These are phyloP conservation scores for Danio choprae DNA, from an alignment of 2,797 vertebrate genomes.

Conservation along the genomic window DNA sequence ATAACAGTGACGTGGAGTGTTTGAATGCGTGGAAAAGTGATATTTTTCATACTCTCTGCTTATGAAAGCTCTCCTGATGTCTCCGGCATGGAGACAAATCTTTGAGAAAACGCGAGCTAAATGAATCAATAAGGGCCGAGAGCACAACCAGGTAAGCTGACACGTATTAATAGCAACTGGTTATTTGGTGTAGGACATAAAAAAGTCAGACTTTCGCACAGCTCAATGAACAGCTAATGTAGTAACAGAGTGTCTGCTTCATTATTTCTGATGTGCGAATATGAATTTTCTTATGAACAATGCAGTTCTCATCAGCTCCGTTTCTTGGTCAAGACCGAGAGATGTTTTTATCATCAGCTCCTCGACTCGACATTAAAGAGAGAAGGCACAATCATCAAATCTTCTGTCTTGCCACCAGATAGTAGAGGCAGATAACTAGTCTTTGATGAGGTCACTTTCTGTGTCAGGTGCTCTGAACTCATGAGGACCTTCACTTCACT, in stretches of 20 bases:
- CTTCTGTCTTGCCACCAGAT: slow-evolving; percentile 57
- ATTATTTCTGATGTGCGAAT: slow-evolving; percentile 38
- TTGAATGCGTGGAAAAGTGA: slow-evolving; percentile 14
- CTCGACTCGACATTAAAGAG: slow-evolving; percentile 42
- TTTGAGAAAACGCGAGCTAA: slow-evolving; percentile 35
- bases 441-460: slow-evolving; percentile 59
- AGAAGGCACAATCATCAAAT: slow-evolving; percentile 49
- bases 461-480: slow-evolving; percentile 61
- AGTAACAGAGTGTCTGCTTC: not conserved
- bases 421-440: slow-evolving; percentile 47
- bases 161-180: slow-evolving; percentile 42
- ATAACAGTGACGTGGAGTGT: slow-evolving; percentile 34
- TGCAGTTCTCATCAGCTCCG: slow-evolving; percentile 31
- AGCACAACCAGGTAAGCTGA: slow-evolving; percentile 32
- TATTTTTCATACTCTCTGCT: slow-evolving; percentile 38
- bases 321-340: slow-evolving; percentile 37
- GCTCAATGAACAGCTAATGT: slow-evolving; percentile 25
- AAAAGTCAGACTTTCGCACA: slow-evolving; percentile 18
- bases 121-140: slow-evolving; percentile 48
- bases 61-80: slow-evolving; percentile 39
- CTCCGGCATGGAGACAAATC: slow-evolving; percentile 33
- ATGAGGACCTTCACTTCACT: slow-evolving; percentile 54
- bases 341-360: slow-evolving; percentile 55
- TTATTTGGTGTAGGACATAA: slow-evolving; percentile 34
- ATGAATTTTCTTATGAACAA: slow-evolving; percentile 17